phyloP scores from a whole-genome alignment of 2,797 vertebrate species.

The Eptatretus atami region DNA sequence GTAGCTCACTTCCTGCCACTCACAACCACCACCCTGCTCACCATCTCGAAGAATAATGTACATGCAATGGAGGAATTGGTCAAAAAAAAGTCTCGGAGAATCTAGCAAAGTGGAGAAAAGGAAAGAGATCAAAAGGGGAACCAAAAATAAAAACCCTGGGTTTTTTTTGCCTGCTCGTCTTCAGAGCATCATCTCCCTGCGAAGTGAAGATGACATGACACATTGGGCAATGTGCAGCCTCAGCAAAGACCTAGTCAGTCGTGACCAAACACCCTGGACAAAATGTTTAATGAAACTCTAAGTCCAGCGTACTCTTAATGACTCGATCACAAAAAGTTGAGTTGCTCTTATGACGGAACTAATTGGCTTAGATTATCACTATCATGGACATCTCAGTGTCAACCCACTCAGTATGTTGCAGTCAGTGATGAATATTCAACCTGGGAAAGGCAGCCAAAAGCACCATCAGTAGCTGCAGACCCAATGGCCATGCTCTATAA shows the following conservation, averaged over 20 bases:
- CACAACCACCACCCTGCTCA: constrained; percentile 45
- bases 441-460: constrained; percentile 69
- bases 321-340: constrained; percentile 42
- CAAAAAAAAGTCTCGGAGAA: constrained; percentile 79
- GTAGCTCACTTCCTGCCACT: constrained; percentile 19
- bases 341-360: constrained; percentile 24
- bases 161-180: constrained; percentile 21
- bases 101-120: constrained; percentile 12
- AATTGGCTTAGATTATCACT: constrained; percentile 74
- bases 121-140: constrained; percentile 22
- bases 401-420: constrained; percentile 79
- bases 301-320: constrained; percentile 18
- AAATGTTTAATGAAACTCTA: neutral
- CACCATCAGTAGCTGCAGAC: constrained; percentile 41
- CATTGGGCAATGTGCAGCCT: too few relatives aligned
- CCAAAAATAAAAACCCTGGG: constrained; percentile 54
- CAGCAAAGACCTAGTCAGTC: constrained; percentile 14
- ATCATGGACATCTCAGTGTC: constrained; percentile 65
- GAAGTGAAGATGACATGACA: constrained; percentile 25
- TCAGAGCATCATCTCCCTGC: constrained; percentile 51
- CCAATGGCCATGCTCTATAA: constrained; percentile 87
- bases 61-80: constrained; percentile 87
- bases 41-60: constrained; percentile 62
- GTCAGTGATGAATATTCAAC: constrained; percentile 93
- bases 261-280: neutral